Evolutionary conservation across 2,888 invertebrate genomes (phyloP).

Genomic region (Argyresthia goedartella): DNA sequence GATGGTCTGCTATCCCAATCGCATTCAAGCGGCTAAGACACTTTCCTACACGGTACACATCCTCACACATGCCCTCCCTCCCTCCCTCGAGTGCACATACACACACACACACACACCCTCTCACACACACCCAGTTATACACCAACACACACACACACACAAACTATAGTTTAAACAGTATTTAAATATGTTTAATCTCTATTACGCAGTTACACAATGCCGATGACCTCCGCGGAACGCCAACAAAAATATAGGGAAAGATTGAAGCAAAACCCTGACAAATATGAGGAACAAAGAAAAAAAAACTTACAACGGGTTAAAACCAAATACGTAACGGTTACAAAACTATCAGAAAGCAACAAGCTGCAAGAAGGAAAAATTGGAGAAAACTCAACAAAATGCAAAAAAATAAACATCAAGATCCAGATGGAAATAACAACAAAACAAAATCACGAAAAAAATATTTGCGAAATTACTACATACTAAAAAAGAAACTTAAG

Average conservation of each 20-base stretch:
- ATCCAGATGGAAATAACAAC: conserved; percentile 5
- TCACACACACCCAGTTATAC: no score
- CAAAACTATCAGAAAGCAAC: neutral
- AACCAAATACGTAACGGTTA: neutral
- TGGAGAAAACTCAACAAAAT: neutral
- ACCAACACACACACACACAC: no score
- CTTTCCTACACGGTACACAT: no score
- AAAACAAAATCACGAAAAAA: conserved; percentile 1
- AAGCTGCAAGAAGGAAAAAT: neutral
- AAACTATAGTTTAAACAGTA: neutral
- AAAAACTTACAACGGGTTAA: conserved; percentile 5
- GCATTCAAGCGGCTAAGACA: no score
- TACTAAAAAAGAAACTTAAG: conserved; percentile 6
- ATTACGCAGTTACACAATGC: neutral
- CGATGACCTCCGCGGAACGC: neutral
- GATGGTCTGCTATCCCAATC: no score
- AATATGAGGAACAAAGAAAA: conserved; percentile 8
- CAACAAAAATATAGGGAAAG: conserved; percentile 9
- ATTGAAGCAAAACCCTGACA: conserved; percentile 8
- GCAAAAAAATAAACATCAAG: conserved; percentile 1
- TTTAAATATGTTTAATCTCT: neutral
- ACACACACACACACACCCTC: no score
- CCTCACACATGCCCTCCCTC: no score
- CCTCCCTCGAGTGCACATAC: no score
- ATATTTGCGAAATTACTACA: no score